These are phyloP conservation scores for Darevskia nairensis DNA, from an alignment of 2,797 vertebrate species.

Conservation along the genomic window DNA sequence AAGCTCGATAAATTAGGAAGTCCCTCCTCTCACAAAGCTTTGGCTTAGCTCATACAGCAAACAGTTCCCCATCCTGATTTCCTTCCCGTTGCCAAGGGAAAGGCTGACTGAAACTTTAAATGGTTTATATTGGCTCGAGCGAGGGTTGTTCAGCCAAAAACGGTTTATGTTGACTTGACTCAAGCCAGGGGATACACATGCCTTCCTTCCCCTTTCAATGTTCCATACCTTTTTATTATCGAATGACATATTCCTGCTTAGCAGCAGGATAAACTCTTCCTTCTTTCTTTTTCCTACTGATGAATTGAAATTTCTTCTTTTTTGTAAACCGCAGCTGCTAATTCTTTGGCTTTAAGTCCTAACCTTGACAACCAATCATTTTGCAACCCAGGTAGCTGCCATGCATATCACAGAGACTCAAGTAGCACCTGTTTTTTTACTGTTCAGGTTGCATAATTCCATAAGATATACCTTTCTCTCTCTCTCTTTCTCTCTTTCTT, in stretches of 20 bases:
- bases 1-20: conserved; percentile 54
- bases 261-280: conserved; percentile 31
- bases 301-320: conserved; percentile 24
- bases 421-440: conserved; percentile 6
- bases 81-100: conserved; percentile 52
- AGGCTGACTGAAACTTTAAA: conserved; percentile 57
- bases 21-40: conserved; percentile 34
- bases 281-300: conserved; percentile 13
- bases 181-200: conserved; percentile 45
- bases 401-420: conserved; percentile 23
- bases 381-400: conserved; percentile 35
- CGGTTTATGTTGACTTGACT: conserved; percentile 57
- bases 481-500: neutral
- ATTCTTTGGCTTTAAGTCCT: conserved; percentile 42
- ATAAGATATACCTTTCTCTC: neutral
- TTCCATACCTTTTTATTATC: conserved; percentile 46
- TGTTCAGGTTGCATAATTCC: neutral
- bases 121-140: conserved; percentile 64
- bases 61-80: conserved; percentile 47
- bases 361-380: conserved; percentile 21
- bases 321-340: conserved; percentile 47
- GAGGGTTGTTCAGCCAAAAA: conserved; percentile 59
- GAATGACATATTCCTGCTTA: conserved; percentile 41
- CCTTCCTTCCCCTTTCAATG: conserved; percentile 63
- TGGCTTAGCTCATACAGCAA: conserved; percentile 52